Conservation (phyloP, 2,888 invertebrate species). For the Oithona nana region DNA sequence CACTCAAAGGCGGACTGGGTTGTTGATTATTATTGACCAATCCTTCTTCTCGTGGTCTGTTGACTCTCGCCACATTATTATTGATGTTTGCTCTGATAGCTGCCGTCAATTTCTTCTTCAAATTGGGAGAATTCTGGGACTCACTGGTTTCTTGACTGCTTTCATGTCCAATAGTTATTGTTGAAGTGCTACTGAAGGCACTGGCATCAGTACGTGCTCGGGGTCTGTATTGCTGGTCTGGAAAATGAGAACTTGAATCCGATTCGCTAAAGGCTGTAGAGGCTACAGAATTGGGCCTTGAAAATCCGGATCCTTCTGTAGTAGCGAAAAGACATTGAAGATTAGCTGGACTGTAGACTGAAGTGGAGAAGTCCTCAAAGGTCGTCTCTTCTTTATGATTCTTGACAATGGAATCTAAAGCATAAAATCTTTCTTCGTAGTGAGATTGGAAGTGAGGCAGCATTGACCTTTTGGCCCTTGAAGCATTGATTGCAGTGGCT, state of each 20-base stretch:
- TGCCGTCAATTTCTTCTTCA: not conserved
- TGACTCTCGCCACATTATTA: not conserved
- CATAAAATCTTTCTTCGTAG: constrained; percentile 72
- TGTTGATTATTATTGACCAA: not conserved
- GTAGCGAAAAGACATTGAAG: not conserved
- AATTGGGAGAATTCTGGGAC: not conserved
- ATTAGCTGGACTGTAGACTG: constrained; percentile 29
- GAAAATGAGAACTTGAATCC: too few relatives aligned
- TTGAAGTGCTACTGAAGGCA: not conserved
- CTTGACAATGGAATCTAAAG: constrained; percentile 60
- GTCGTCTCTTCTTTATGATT: constrained; percentile 69
- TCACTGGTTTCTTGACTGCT: too few relatives aligned
- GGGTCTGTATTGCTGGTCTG: not conserved
- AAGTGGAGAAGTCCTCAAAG: constrained; percentile 61
- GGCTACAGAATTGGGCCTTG: not conserved
- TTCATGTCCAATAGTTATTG: too few relatives aligned
- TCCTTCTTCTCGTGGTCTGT: not conserved
- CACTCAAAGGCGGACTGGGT: too few relatives aligned
- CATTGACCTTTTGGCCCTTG: constrained; percentile 70
- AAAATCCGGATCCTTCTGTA: not conserved
- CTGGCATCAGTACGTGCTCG: not conserved
- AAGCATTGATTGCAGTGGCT: constrained; percentile 75
- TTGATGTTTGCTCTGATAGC: not conserved
- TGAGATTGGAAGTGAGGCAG: constrained; percentile 80
- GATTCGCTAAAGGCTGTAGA: not conserved